These are phyloP conservation scores for Pseudolaguvia tuberculata DNA, from an alignment of 2,113 vertebrate species.

Conservation along the genomic window DNA sequence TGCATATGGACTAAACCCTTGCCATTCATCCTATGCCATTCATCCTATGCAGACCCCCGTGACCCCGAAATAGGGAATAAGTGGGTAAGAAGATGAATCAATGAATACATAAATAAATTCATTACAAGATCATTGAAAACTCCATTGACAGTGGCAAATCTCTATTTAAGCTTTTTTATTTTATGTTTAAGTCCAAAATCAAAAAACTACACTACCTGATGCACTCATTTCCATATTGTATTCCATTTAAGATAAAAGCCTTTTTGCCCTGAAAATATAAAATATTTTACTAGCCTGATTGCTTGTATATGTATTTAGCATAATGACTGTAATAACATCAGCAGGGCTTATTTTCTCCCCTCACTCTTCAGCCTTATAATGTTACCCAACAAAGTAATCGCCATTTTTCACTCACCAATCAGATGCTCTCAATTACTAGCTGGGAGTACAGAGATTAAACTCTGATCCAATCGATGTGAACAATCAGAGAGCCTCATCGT, in stretches of 20 bases:
- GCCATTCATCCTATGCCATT: too few relatives aligned
- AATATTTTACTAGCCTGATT: neutral
- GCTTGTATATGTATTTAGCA: neutral
- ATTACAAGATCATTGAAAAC: too few relatives aligned
- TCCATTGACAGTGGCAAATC: neutral
- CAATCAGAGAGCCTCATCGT: slow-evolving; percentile 13
- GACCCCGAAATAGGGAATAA: too few relatives aligned
- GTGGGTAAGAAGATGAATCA: too few relatives aligned
- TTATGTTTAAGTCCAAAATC: neutral
- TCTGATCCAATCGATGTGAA: slow-evolving; percentile 24
- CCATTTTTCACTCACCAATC: slow-evolving; percentile 13
- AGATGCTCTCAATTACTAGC: slow-evolving; percentile 17
- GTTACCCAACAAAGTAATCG: slow-evolving; percentile 3
- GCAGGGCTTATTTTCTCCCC: neutral
- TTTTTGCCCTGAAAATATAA: too few relatives aligned
- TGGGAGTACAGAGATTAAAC: slow-evolving; percentile 16
- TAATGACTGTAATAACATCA: neutral
- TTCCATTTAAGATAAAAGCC: too few relatives aligned
- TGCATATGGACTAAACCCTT: too few relatives aligned
- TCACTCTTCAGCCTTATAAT: slow-evolving; percentile 24
- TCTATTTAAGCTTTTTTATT: neutral
- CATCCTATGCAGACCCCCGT: too few relatives aligned
- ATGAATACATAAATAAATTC: too few relatives aligned
- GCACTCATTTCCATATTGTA: neutral
- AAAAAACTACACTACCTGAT: neutral